These are phyloP conservation scores for Alsophila aescularia DNA, from an alignment of 2,888 invertebrate genomes.

Conservation along the genomic window DNA sequence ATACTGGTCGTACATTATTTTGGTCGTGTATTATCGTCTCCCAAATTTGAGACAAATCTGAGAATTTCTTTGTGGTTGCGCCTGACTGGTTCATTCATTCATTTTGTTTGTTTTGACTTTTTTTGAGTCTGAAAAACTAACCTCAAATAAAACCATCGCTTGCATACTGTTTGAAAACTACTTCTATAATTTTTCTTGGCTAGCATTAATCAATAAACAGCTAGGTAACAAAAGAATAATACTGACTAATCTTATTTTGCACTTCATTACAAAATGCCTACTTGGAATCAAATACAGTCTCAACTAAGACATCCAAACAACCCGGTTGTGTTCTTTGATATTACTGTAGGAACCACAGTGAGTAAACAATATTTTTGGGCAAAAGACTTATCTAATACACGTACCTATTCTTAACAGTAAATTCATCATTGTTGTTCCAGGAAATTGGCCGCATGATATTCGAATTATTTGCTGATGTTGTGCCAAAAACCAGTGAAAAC, in stretches of 20 bases:
- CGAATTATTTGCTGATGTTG: slow-evolving; percentile 98
- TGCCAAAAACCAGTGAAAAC: slow-evolving; percentile 98
- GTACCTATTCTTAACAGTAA: not conserved
- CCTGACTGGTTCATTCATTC: too few relatives aligned
- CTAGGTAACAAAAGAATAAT: not conserved
- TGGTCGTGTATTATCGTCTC: too few relatives aligned
- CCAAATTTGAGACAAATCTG: too few relatives aligned
- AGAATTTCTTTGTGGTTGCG: too few relatives aligned
- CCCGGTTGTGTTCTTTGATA: slow-evolving; percentile 99
- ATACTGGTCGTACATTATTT: too few relatives aligned
- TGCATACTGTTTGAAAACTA: too few relatives aligned
- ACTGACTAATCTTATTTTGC: not conserved
- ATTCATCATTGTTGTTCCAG: slow-evolving; percentile 68
- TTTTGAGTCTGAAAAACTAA: too few relatives aligned
- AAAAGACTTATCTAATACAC: not conserved
- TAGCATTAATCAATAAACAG: too few relatives aligned
- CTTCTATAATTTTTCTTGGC: too few relatives aligned
- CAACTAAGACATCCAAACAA: slow-evolving; percentile 96
- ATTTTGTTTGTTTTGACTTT: too few relatives aligned
- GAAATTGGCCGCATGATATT: slow-evolving; percentile 99
- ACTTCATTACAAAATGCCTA: slow-evolving; percentile 88
- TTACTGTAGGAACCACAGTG: slow-evolving; percentile 97
- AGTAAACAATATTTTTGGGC: slow-evolving; percentile 30
- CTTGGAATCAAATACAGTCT: slow-evolving; percentile 97
- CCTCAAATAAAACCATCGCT: too few relatives aligned